A percentile compares a stretch with the other conserved stretches of the same genome.
These are phyloP conservation scores for Drosophila picticornis DNA, from an alignment of 2,888 invertebrate genomes.

Conservation along the genomic window DNA sequence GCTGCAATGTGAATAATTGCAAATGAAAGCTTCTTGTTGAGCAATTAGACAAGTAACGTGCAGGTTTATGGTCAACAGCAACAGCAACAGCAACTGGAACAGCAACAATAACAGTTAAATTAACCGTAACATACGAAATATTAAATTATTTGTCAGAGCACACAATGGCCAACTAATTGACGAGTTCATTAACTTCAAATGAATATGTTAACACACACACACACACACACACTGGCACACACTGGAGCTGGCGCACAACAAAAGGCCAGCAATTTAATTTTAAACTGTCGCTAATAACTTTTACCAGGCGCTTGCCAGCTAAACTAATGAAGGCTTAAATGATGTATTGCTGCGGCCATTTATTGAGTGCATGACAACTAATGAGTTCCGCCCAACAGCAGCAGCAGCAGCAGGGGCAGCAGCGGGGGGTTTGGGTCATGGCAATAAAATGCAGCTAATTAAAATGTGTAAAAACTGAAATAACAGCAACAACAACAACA, in stretches of 20 bases:
- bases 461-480: constrained; percentile 63
- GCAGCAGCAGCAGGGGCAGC: background rate
- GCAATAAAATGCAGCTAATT: constrained; percentile 78
- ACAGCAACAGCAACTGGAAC: constrained; percentile 6
- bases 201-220: constrained; percentile 64
- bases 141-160: constrained; percentile 64
- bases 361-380: constrained; percentile 62
- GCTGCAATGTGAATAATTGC: constrained; percentile 2
- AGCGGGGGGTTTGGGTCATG: constrained; percentile 12
- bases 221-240: constrained; percentile 7
- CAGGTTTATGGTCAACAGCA: background rate
- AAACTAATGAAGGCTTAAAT: constrained; percentile 79
- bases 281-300: constrained; percentile 82
- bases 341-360: constrained; percentile 71
- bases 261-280: constrained; percentile 70
- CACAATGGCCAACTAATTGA: constrained; percentile 76
- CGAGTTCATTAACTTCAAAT: constrained; percentile 79
- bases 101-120: constrained; percentile 10
- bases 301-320: constrained; percentile 69
- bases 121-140: constrained; percentile 18
- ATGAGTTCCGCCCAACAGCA: constrained; percentile 42
- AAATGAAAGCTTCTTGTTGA: constrained; percentile 2
- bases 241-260: constrained; percentile 25
- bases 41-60: background rate
- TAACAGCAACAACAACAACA: background rate